These are phyloP conservation scores for Craseonycteris thonglongyai DNA, from an alignment of 2,113 vertebrate species.

Conservation along the genomic window DNA sequence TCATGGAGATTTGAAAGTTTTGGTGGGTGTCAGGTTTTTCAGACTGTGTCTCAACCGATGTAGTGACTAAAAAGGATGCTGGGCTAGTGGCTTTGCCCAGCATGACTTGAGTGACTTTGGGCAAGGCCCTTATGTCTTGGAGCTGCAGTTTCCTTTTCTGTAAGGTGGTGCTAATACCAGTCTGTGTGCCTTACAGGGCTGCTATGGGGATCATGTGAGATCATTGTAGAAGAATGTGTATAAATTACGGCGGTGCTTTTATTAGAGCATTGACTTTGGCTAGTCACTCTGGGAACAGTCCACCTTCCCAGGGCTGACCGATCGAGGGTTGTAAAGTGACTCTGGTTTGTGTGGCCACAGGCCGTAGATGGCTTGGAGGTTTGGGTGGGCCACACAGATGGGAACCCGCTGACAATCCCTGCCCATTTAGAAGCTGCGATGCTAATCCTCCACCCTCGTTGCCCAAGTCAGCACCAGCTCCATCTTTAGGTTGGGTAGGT, in stretches of 20 bases:
- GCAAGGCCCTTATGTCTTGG: not conserved
- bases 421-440: not conserved
- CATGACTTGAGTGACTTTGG: not conserved
- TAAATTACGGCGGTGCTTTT: not conserved
- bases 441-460: not conserved
- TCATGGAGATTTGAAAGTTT: not conserved
- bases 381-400: not conserved
- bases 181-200: not conserved
- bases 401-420: not conserved
- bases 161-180: not conserved
- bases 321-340: not conserved
- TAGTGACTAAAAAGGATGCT: not conserved
- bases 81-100: not conserved
- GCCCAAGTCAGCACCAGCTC: not conserved
- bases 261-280: not conserved
- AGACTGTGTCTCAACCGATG: not conserved
- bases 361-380: not conserved
- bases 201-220: not conserved
- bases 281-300: not conserved
- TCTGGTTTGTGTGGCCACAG: not conserved
- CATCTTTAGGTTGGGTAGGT: not conserved
- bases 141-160: conserved; percentile 1
- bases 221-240: not conserved
- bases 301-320: not conserved
- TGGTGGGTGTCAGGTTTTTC: not conserved